phyloP scores from a whole-genome alignment of 2,113 vertebrate genomes.

The Suricata suricatta region DNA sequence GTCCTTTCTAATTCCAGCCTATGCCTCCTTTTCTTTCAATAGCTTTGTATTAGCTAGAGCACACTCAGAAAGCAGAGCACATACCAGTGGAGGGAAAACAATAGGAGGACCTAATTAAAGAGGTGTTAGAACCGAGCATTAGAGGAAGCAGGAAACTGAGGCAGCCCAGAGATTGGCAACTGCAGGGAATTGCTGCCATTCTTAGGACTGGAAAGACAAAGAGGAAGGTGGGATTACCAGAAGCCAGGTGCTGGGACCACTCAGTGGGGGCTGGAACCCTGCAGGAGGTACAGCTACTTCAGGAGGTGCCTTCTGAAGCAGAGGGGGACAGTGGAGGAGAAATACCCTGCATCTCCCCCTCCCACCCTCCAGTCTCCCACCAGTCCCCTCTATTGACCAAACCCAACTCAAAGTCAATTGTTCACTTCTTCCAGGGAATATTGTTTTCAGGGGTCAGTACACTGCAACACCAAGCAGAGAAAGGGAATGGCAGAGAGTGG shows the following conservation, averaged over 20 bases:
- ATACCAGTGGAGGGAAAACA: not conserved
- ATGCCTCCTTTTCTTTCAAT: not conserved
- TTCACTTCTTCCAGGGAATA: not conserved
- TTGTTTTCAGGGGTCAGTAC: rapidly evolving
- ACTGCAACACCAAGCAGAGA: not conserved
- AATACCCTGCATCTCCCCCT: not conserved
- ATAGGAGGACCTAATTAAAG: not conserved
- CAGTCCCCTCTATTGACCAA: not conserved
- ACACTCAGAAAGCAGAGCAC: not conserved
- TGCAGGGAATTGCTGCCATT: not conserved
- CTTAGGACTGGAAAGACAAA: not conserved
- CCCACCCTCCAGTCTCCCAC: not conserved
- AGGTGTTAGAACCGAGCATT: not conserved
- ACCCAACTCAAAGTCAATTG: not conserved
- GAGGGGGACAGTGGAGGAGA: not conserved
- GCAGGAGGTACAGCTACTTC: not conserved
- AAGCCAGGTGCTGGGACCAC: not conserved
- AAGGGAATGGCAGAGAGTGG: not conserved
- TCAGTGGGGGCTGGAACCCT: not conserved
- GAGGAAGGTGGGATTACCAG: rapidly evolving
- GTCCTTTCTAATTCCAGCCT: not conserved
- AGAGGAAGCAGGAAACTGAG: not conserved
- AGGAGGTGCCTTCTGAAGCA: not conserved
- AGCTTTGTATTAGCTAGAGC: not conserved
- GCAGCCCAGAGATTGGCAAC: not conserved